These are phyloP conservation scores for Baronia brevicornis DNA, from an alignment of 2,888 invertebrate genomes.

Conservation along the genomic window DNA sequence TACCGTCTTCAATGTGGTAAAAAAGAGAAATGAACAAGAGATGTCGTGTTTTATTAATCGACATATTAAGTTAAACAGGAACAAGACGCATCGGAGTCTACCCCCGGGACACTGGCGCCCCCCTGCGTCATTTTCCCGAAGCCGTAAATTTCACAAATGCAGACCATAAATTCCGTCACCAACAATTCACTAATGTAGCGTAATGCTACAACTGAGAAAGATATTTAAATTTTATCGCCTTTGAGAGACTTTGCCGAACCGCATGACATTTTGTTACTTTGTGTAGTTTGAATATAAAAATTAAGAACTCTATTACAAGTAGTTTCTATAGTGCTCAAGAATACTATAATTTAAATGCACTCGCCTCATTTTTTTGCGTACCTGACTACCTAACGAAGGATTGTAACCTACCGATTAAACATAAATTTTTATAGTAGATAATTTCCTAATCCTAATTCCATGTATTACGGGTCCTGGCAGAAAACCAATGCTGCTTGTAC, in stretches of 20 bases:
- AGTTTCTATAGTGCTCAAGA: too few species aligned
- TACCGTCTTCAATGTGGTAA: slow-evolving; percentile 4
- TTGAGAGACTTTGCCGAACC: too few species aligned
- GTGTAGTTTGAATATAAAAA: slow-evolving; percentile 15
- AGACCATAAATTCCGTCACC: slow-evolving; percentile 56
- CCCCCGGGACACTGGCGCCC: slow-evolving; percentile 17
- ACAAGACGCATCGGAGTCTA: slow-evolving; percentile 8
- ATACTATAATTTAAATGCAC: too few species aligned
- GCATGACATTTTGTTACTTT: slow-evolving; percentile 10
- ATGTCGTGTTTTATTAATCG: slow-evolving; percentile 13
- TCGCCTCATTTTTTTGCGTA: too few species aligned
- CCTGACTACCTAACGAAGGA: too few species aligned
- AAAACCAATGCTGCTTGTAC: too few species aligned
- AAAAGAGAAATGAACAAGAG: slow-evolving; percentile 11
- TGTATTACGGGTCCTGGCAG: too few species aligned
- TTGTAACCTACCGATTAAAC: too few species aligned
- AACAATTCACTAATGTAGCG: slow-evolving; percentile 47
- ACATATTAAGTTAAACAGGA: slow-evolving; percentile 18
- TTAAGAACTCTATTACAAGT: too few species aligned
- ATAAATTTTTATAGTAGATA: too few species aligned
- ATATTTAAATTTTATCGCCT: slow-evolving; percentile 22
- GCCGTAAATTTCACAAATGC: slow-evolving; percentile 57
- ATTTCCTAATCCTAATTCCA: too few species aligned
- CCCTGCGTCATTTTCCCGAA: slow-evolving; percentile 29
- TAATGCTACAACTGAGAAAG: slow-evolving; percentile 34